Evolutionary conservation across 2,797 vertebrate genomes (phyloP).

Genomic region (Darevskia mixta): DNA sequence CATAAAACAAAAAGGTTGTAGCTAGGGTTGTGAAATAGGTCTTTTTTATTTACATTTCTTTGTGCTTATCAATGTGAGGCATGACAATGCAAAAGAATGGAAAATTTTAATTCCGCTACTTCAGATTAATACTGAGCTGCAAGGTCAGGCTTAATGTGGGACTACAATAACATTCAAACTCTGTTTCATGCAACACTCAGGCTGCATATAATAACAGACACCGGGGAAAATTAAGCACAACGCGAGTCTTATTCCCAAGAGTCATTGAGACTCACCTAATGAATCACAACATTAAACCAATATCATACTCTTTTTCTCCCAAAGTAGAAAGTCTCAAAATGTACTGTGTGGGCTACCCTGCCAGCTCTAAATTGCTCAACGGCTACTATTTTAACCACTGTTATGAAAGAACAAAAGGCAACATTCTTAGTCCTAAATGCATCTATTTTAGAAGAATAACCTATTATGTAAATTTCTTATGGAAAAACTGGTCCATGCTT

Average conservation of each 20-base stretch:
- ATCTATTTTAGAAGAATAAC: background rate
- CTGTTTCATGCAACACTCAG: accelerated
- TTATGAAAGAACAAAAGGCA: slow-evolving; percentile 33
- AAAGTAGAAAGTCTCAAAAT: background rate
- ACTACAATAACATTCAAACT: slow-evolving; percentile 16
- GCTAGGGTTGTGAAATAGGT: slow-evolving; percentile 79
- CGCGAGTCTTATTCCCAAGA: slow-evolving; percentile 10
- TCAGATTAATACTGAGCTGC: slow-evolving; percentile 65
- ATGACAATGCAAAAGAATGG: slow-evolving; percentile 83
- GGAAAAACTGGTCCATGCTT: background rate
- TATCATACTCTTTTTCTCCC: slow-evolving; percentile 17
- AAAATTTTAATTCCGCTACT: slow-evolving; percentile 78
- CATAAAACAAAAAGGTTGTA: slow-evolving; percentile 85
- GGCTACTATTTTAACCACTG: background rate
- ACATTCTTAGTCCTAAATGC: background rate
- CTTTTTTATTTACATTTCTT: slow-evolving; percentile 86
- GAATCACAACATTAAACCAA: background rate
- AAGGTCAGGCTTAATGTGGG: slow-evolving; percentile 65
- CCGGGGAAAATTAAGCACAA: background rate
- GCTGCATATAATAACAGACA: slow-evolving; percentile 25
- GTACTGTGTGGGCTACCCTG: accelerated
- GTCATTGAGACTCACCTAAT: background rate
- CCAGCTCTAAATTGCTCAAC: slow-evolving; percentile 22
- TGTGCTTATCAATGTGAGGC: slow-evolving; percentile 79
- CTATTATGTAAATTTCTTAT: background rate